Evolutionary conservation across 2,797 vertebrate genomes (phyloP).

Genomic region (Nannoperca obscura): DNA sequence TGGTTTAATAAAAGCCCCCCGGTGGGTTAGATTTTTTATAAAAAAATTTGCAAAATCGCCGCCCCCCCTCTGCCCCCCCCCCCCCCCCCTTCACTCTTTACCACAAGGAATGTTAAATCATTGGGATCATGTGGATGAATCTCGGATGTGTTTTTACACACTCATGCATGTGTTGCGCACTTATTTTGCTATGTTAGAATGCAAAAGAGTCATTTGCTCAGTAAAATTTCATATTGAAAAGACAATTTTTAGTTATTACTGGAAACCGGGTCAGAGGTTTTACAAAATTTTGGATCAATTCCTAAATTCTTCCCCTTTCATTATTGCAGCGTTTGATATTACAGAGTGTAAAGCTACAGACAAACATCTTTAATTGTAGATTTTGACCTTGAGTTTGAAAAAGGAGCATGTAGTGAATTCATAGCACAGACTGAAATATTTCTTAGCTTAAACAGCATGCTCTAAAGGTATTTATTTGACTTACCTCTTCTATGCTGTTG

Average conservation of each 20-base stretch:
- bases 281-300: background rate
- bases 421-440: background rate
- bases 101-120: constrained; percentile 77
- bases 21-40: too few species aligned
- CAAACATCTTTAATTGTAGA: background rate
- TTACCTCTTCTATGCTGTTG: background rate
- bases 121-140: constrained; percentile 69
- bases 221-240: constrained; percentile 4
- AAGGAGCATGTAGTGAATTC: background rate
- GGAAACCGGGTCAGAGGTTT: background rate
- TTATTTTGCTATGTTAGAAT: constrained; percentile 23
- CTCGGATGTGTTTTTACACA: constrained; percentile 69
- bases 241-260: background rate
- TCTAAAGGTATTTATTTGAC: constrained; percentile 2
- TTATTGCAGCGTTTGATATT: constrained; percentile 11
- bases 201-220: background rate
- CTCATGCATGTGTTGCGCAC: constrained; percentile 35
- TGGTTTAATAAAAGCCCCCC: too few species aligned
- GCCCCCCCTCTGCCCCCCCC: too few species aligned
- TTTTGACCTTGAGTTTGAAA: constrained; percentile 6
- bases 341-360: background rate
- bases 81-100: constrained; percentile 53
- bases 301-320: background rate
- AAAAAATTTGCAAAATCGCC: too few species aligned
- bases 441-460: background rate